Evolutionary conservation across 1,140 invertebrate species (phyloP).

Genomic region (Homarus americanus): DNA sequence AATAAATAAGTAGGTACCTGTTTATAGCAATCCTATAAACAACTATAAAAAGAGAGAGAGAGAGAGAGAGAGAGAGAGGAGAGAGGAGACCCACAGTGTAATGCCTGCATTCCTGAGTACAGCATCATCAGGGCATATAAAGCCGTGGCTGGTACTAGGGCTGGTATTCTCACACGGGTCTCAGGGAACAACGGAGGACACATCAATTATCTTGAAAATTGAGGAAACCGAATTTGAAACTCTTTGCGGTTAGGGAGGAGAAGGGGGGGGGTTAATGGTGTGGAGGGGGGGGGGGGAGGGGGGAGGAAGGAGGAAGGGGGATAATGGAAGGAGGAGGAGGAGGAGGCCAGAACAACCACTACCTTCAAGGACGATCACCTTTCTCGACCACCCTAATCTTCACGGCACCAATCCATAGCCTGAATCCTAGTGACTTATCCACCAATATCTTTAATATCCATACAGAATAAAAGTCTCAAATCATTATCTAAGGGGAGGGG

Average conservation of each 20-base stretch:
- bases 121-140: no score
- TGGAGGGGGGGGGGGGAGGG: neutral
- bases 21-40: no score
- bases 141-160: neutral
- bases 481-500: neutral
- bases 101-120: no score
- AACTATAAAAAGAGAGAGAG: no score
- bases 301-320: neutral
- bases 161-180: conserved; percentile 51
- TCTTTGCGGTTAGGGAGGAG: conserved; percentile 46
- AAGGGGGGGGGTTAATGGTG: neutral
- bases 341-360: neutral
- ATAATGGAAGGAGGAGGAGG: neutral
- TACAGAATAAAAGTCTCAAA: no score
- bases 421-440: no score
- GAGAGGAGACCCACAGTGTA: neutral
- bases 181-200: conserved; percentile 66
- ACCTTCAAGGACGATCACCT: neutral
- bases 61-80: neutral
- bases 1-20: no score
- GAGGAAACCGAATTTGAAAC: conserved; percentile 69
- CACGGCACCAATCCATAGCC: no score
- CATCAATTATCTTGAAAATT: conserved; percentile 66
- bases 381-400: neutral
- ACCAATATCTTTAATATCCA: no score